Conservation (phyloP, 2,113 vertebrate species). For the Philantomba maxwellii region DNA sequence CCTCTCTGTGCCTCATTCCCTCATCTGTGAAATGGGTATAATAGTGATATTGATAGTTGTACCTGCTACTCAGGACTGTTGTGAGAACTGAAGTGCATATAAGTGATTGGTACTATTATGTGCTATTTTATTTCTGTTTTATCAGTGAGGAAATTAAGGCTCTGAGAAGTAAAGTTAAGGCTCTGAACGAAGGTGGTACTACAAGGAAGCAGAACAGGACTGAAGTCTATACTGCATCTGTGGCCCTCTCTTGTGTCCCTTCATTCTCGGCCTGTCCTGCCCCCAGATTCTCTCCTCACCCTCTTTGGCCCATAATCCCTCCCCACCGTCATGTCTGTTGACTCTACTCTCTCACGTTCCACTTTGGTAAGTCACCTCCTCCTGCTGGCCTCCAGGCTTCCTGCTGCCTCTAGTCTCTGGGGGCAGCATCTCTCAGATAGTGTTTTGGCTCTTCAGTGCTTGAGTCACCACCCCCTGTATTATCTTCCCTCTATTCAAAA, state of each 20-base stretch:
- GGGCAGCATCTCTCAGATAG: rapidly evolving
- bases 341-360: not conserved
- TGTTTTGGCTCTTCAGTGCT: not conserved
- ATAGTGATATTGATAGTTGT: rapidly evolving
- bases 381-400: not conserved
- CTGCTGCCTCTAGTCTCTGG: not conserved
- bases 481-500: not conserved
- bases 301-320: not conserved
- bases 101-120: not conserved
- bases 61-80: not conserved
- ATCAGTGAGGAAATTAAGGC: not conserved
- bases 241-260: too few relatives aligned
- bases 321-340: too few relatives aligned
- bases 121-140: not conserved
- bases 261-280: not conserved
- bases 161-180: not conserved
- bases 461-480: not conserved
- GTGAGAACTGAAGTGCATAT: not conserved
- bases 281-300: not conserved
- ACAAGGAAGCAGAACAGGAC: too few relatives aligned
- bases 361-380: not conserved
- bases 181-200: rapidly evolving
- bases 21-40: not conserved
- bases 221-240: not conserved
- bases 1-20: not conserved